A percentile compares a stretch with the other conserved stretches of the same genome.
These are phyloP conservation scores for Brachionus rotundiformis DNA, from an alignment of 1,140 invertebrate species.

Conservation along the genomic window DNA sequence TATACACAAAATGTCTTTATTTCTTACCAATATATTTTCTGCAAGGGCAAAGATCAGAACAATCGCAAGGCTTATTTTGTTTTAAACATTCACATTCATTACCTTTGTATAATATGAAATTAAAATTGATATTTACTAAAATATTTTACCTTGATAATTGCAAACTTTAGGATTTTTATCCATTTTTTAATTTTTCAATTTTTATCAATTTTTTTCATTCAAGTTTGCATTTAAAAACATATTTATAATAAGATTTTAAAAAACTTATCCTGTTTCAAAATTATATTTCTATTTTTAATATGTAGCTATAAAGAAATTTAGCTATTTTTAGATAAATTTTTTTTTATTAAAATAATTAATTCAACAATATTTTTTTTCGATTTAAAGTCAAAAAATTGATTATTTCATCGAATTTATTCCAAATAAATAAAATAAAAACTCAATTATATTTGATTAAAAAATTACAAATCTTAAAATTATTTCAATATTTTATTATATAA, in stretches of 20 bases:
- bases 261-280: too few species aligned
- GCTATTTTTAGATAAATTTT: neutral
- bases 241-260: too few species aligned
- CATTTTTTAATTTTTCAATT: slow-evolving; percentile 9
- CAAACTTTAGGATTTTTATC: slow-evolving; percentile 13
- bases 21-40: slow-evolving; percentile 5
- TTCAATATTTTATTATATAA: slow-evolving; percentile 23
- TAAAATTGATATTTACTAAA: neutral
- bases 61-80: slow-evolving; percentile 24
- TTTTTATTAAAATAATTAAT: too few species aligned
- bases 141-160: neutral
- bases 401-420: neutral
- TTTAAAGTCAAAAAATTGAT: neutral
- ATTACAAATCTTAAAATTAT: neutral
- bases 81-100: neutral
- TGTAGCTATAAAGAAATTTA: neutral
- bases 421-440: neutral
- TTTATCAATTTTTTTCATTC: neutral
- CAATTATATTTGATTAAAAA: neutral
- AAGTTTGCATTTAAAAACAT: neutral
- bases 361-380: too few species aligned
- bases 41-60: neutral
- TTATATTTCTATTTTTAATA: neutral
- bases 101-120: too few species aligned
- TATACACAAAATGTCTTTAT: neutral